Base-by-base conservation (phyloP, 2,797 vertebrate species). In the Mormyrus proboscirostris region DNA sequence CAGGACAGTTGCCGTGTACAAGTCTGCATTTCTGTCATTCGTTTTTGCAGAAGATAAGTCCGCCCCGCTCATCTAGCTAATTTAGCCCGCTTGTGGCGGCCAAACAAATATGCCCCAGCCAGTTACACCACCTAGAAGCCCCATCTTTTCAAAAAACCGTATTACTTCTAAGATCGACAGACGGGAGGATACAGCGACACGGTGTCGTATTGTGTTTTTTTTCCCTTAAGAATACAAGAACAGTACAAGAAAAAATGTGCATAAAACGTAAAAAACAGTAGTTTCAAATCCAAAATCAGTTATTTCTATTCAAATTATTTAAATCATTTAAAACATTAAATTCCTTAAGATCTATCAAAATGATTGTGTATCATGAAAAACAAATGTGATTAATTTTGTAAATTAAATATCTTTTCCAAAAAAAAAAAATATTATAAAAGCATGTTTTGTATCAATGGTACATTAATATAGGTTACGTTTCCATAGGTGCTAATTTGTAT, bases 51-150 rank as follows among this genome's bases (percentile, higher is more conserved):
- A 38, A 76, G 33, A 76, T 76, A 76, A 76, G 7, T 33, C 33
- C 69, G 62, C 62, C 62, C 65, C 83, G 86, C 89, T 25, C 76
- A 79, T 59, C 86, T 90, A 65, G 85, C 89, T 6, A 76, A 76
- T 85, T 85, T 84, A 89, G 82, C 88, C 62, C 51, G 53, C 79
- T 55, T 85, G n/a, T 89, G 59, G 82, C 84, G 76, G 79, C 57
- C 88, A 89, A 82, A 86, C 88, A 53, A 89, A 82, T 65, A 82
- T 59, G 88, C 88, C 57, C 55, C 79, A 85, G 82, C 57, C 44
- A 2, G 14, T 50, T 57, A 86, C 88, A 89, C 55, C 25, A 9
- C 76, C 55, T 12, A 76, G 3, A 49, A 57, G 69, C 29, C 5
- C 69, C 69, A 38, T 76, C 29, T 14, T 33, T 76, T 14, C 33